These are phyloP conservation scores for Graptemys geographica DNA, from an alignment of 2,797 vertebrate species.

Conservation along the genomic window DNA sequence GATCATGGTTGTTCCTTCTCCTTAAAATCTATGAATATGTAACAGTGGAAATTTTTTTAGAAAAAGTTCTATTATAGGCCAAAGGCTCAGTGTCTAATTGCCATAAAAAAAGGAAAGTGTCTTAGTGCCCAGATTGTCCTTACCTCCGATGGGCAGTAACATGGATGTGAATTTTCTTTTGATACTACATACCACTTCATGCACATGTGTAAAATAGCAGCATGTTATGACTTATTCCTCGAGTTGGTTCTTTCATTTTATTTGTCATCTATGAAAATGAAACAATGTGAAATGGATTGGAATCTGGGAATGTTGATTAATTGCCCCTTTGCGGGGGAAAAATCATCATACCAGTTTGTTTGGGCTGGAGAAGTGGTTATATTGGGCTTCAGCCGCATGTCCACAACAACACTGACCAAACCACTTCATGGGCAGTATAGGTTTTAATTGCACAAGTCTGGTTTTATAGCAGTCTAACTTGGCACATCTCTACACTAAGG, in stretches of 20 bases:
- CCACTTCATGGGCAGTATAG: accelerated
- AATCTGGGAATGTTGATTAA: neutral
- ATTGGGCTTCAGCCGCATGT: neutral
- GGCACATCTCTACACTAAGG: neutral
- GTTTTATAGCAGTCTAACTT: neutral
- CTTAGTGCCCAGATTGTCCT: neutral
- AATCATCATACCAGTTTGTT: neutral
- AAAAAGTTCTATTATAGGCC: neutral
- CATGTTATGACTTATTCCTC: neutral
- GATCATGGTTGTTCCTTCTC: neutral
- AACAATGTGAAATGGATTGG: neutral
- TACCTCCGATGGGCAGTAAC: neutral
- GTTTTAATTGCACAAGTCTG: accelerated
- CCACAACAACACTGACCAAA: neutral
- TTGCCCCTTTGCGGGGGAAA: neutral
- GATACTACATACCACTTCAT: neutral
- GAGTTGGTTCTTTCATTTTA: neutral
- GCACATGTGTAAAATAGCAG: neutral
- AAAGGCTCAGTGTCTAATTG: neutral
- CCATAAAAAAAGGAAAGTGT: neutral
- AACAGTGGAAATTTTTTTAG: neutral
- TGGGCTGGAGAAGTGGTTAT: neutral
- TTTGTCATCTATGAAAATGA: neutral
- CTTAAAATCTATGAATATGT: neutral
- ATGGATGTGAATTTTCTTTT: neutral